A percentile compares a stretch with the other conserved stretches of the same genome.
Evolutionary conservation across 2,888 invertebrate genomes (phyloP).

Genomic region (Fragum sueziense): DNA sequence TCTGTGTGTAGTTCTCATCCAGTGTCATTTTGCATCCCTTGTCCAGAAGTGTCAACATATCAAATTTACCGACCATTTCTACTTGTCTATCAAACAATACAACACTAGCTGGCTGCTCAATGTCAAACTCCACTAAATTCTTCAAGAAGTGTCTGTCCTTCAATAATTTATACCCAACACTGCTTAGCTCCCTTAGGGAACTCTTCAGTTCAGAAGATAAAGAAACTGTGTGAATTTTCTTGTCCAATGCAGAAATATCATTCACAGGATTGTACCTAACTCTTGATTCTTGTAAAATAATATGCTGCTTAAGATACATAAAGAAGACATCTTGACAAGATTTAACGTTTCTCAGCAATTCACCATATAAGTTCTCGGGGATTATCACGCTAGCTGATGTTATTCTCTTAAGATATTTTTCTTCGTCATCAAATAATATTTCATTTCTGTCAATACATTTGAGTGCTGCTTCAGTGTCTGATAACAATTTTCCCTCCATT

Average conservation of each 20-base stretch:
- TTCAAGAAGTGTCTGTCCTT: slow-evolving; percentile 46
- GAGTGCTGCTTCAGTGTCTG: slow-evolving; percentile 44
- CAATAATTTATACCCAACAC: slow-evolving; percentile 39
- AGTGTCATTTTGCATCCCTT: background rate
- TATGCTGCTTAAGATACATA: slow-evolving; percentile 44
- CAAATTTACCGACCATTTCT: slow-evolving; percentile 28
- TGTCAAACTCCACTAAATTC: slow-evolving; percentile 59
- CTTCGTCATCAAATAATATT: slow-evolving; percentile 49
- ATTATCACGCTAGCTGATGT: slow-evolving; percentile 15
- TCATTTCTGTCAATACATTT: slow-evolving; percentile 57
- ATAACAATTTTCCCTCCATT: slow-evolving; percentile 10
- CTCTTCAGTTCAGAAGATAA: slow-evolving; percentile 43
- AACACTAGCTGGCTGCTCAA: slow-evolving; percentile 29
- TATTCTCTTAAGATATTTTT: slow-evolving; percentile 44
- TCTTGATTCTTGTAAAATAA: slow-evolving; percentile 45
- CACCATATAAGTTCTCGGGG: slow-evolving; percentile 37
- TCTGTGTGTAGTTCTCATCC: background rate
- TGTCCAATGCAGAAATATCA: slow-evolving; percentile 49
- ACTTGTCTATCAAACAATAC: slow-evolving; percentile 34
- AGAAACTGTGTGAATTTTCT: slow-evolving; percentile 36
- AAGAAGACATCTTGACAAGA: slow-evolving; percentile 45
- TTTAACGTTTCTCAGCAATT: slow-evolving; percentile 46
- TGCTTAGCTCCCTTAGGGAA: slow-evolving; percentile 44
- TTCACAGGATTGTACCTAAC: slow-evolving; percentile 53
- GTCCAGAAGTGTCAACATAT: slow-evolving; percentile 31